A percentile compares a stretch with the other conserved stretches of the same genome.
Conservation (phyloP, 2,797 vertebrate genomes). For the Urophycis tenuis region DNA sequence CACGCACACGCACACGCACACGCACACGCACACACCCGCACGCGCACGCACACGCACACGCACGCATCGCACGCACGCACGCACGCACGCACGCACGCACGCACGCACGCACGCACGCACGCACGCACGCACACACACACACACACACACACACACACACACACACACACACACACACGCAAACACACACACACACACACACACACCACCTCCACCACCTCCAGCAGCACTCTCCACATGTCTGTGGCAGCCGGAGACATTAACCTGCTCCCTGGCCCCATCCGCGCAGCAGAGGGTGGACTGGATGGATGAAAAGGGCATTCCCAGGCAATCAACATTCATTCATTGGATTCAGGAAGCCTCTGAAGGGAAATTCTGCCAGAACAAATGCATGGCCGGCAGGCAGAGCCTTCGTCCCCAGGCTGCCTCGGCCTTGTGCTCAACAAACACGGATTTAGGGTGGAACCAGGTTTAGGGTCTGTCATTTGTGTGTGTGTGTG, state of each 20-base stretch:
- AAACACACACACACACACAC: background rate
- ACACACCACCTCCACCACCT: background rate
- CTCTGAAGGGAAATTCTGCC: background rate
- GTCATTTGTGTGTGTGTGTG: too few relatives aligned
- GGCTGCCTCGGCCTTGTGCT: background rate
- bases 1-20: constrained; percentile 13
- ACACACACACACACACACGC: background rate
- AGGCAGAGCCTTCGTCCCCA: too few relatives aligned
- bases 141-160: background rate
- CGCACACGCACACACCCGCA: background rate
- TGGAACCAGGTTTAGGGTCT: background rate
- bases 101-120: constrained; percentile 7
- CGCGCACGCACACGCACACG: background rate
- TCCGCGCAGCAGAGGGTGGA: background rate
- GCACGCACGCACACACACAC: background rate
- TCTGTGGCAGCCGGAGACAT: background rate
- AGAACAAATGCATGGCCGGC: background rate
- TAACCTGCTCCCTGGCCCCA: background rate
- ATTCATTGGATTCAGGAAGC: background rate
- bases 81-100: background rate
- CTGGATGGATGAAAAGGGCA: background rate
- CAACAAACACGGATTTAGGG: background rate
- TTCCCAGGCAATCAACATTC: background rate
- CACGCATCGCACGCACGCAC: background rate
- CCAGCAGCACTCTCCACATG: background rate